phyloP scores from a whole-genome alignment of 2,113 vertebrate genomes.

The Campylorhamphus procurvoides region DNA sequence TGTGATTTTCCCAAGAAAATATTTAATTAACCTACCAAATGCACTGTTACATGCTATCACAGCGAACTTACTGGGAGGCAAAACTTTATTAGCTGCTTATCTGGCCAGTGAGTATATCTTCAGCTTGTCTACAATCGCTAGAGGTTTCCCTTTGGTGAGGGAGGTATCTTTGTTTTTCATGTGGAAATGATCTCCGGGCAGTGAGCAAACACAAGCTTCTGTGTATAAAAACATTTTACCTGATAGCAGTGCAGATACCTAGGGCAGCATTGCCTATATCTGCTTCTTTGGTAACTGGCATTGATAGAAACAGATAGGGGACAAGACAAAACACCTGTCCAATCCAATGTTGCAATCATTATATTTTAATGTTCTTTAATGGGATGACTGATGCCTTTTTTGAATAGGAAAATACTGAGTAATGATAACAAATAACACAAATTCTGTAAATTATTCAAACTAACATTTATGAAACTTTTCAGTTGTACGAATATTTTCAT shows the following conservation, averaged over 20 bases:
- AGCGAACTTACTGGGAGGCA: neutral
- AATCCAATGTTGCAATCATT: neutral
- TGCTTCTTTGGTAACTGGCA: neutral
- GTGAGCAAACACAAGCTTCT: neutral
- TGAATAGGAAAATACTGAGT: conserved; percentile 1
- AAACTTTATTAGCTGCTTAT: neutral
- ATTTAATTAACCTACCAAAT: neutral
- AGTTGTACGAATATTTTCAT: conserved; percentile 19
- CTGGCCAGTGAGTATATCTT: neutral
- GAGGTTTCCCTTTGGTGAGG: neutral
- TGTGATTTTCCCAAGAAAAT: neutral
- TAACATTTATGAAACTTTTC: neutral
- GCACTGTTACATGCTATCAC: neutral
- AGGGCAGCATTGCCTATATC: neutral
- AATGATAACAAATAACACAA: neutral
- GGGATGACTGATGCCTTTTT: conserved; percentile 1
- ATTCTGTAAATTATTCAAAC: conserved; percentile 32
- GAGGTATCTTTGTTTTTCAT: neutral
- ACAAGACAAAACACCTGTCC: neutral
- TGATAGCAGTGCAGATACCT: neutral
- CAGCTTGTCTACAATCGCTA: neutral
- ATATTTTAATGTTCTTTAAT: neutral
- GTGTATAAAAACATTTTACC: neutral
- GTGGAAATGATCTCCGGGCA: neutral
- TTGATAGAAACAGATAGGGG: neutral